Conservation (phyloP, 1,140 invertebrate genomes). For the Maniola jurtina region DNA sequence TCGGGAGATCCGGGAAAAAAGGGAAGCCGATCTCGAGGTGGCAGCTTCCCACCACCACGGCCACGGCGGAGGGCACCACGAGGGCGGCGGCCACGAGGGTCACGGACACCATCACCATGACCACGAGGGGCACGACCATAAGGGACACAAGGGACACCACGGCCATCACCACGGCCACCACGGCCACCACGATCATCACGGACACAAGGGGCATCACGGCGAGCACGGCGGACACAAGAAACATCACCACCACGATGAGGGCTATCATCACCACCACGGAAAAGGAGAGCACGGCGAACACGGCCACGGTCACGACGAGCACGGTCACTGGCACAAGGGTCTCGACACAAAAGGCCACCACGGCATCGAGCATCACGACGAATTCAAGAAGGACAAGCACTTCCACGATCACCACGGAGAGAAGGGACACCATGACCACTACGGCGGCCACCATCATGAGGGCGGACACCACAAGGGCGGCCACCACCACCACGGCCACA, state of each 20-base stretch:
- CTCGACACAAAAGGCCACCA: conserved; percentile 88
- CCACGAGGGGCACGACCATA: conserved; percentile 66
- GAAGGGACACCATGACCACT: conserved; percentile 81
- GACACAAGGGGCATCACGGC: conserved; percentile 83
- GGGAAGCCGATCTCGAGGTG: conserved; percentile 53
- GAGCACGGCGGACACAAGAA: conserved; percentile 87
- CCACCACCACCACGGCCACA: conserved; percentile 83
- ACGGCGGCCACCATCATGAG: conserved; percentile 83
- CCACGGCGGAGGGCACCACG: conserved; percentile 28
- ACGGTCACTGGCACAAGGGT: conserved; percentile 85
- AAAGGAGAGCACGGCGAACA: conserved; percentile 83
- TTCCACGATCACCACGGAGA: conserved; percentile 89
- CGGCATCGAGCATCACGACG: conserved; percentile 86
- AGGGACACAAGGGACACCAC: conserved; percentile 78
- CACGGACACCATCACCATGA: conserved; percentile 71
- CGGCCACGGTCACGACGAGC: conserved; percentile 80
- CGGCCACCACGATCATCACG: conserved; percentile 85
- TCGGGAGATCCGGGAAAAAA: conserved; percentile 57
- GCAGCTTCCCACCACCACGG: conserved; percentile 55
- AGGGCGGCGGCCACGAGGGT: conserved; percentile 74
- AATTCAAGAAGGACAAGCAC: conserved; percentile 79
- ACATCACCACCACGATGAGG: conserved; percentile 85
- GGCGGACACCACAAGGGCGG: conserved; percentile 84
- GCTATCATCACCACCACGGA: conserved; percentile 86
- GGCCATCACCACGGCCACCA: conserved; percentile 83